Evolutionary conservation across 2,888 invertebrate genomes (phyloP).

Genomic region (Notocelia uddmanniana): DNA sequence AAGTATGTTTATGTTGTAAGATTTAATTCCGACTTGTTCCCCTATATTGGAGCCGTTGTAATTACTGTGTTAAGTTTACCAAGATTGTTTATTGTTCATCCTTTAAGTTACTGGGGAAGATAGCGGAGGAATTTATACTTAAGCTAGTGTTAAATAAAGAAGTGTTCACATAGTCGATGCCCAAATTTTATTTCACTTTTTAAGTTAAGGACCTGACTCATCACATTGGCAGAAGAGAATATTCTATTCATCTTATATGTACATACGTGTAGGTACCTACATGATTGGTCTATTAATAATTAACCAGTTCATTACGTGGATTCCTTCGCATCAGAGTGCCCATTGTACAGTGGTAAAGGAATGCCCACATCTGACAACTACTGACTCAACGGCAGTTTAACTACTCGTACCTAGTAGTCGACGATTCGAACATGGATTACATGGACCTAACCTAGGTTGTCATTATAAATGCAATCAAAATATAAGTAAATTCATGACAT

Average conservation of each 20-base stretch:
- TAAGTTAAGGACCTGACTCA: too few relatives aligned
- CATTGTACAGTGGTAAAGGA: constrained; percentile 23
- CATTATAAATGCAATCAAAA: not conserved
- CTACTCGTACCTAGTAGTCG: not conserved
- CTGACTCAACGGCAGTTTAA: constrained; percentile 15
- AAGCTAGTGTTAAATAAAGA: too few relatives aligned
- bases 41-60: too few relatives aligned
- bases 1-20: too few relatives aligned
- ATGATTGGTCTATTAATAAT: constrained; percentile 26
- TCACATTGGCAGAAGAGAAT: not conserved
- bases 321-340: constrained; percentile 26
- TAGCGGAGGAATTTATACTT: too few relatives aligned
- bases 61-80: too few relatives aligned
- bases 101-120: too few relatives aligned
- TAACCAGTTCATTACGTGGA: constrained; percentile 26
- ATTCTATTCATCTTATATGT: constrained; percentile 12
- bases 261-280: too few relatives aligned
- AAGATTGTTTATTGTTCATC: too few relatives aligned
- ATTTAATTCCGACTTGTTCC: too few relatives aligned
- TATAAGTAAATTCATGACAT: not conserved
- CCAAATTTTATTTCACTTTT: too few relatives aligned
- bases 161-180: too few relatives aligned
- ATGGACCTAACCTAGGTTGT: not conserved
- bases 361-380: constrained; percentile 20
- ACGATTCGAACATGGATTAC: not conserved